A percentile compares a stretch with the other conserved stretches of the same genome.
Conservation (phyloP, 2,113 vertebrate genomes). For the Campylorhamphus procurvoides region DNA sequence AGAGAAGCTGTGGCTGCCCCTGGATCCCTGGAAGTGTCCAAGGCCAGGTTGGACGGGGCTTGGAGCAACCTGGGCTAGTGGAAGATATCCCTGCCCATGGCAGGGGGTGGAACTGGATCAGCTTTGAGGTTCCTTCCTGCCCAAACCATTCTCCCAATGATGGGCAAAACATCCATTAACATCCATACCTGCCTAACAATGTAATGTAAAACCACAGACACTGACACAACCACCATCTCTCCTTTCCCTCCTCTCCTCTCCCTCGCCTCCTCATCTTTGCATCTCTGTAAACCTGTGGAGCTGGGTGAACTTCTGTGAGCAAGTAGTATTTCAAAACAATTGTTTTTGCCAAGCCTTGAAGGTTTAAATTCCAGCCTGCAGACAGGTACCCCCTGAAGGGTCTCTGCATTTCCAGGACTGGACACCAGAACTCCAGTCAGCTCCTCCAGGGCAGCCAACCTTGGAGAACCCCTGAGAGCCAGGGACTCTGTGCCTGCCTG, state of each 20-base stretch:
- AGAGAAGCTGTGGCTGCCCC: not conserved
- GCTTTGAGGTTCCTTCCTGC: not conserved
- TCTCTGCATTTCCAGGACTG: not conserved
- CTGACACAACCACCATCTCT: not conserved
- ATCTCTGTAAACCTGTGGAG: not conserved
- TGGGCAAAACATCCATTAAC: not conserved
- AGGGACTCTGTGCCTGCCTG: not conserved
- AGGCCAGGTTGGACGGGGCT: not conserved
- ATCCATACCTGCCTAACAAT: not conserved
- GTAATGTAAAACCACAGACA: not conserved
- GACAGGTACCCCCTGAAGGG: not conserved
- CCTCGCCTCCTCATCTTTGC: not conserved
- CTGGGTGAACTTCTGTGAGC: not conserved
- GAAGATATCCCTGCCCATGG: not conserved
- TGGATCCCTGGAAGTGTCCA: not conserved
- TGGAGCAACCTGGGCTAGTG: not conserved
- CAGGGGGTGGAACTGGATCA: accelerated
- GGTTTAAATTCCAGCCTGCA: not conserved
- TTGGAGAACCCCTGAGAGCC: not conserved
- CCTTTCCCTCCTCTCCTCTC: not conserved
- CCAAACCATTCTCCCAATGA: not conserved
- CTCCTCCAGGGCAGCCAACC: not conserved
- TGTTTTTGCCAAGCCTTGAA: not conserved
- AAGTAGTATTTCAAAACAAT: not conserved
- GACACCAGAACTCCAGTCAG: not conserved